Percentiles rank a stretch among this genome's conserved stretches.
Conservation (phyloP, 2,797 vertebrate genomes). For the Acridotheres tristis region DNA sequence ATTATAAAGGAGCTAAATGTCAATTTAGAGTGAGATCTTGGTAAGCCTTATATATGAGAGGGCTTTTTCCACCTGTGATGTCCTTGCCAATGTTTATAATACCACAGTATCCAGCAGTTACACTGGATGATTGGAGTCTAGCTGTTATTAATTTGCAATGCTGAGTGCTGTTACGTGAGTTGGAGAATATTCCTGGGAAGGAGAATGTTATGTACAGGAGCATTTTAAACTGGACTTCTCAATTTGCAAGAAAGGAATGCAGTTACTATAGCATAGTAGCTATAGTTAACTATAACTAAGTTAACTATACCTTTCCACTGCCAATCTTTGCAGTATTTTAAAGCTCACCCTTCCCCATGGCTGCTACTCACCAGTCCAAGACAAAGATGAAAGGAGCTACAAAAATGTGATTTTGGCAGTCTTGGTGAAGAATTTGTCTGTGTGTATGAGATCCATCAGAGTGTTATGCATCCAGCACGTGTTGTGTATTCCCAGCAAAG, state of each 20-base stretch:
- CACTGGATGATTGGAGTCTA: not conserved
- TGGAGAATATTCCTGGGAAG: not conserved
- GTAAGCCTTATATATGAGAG: not conserved
- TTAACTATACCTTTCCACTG: not conserved
- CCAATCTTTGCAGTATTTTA: not conserved
- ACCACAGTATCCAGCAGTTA: not conserved
- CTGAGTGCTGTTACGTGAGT: not conserved
- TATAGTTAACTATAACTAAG: not conserved
- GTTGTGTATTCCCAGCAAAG: not conserved
- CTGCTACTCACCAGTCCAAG: not conserved
- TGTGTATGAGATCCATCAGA: not conserved
- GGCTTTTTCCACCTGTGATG: slow-evolving; percentile 3
- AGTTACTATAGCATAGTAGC: not conserved
- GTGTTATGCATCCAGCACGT: not conserved
- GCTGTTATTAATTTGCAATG: not conserved
- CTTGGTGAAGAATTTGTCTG: not conserved
- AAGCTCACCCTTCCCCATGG: not conserved
- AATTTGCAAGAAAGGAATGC: not conserved
- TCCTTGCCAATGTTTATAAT: slow-evolving; percentile 19
- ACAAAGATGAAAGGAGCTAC: not conserved
- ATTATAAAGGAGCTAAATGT: slow-evolving; percentile 9
- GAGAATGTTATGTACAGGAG: not conserved
- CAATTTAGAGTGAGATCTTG: slow-evolving; percentile 11
- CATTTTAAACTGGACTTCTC: not conserved
- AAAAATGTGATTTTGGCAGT: not conserved